Evolutionary conservation across 1,140 invertebrate species (phyloP).

Genomic region (Brachionus rotundiformis): DNA sequence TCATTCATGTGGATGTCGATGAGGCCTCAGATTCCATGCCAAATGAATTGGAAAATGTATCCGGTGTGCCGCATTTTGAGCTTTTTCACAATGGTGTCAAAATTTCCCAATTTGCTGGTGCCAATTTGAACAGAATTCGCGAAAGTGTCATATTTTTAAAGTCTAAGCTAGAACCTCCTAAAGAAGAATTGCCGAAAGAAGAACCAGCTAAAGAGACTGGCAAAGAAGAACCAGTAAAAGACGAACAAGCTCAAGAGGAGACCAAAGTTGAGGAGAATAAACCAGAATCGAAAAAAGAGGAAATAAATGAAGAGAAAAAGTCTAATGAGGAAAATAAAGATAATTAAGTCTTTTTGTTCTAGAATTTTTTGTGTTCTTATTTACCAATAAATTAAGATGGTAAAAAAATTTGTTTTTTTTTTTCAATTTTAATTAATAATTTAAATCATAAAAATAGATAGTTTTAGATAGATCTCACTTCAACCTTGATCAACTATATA

Average conservation of each 20-base stretch:
- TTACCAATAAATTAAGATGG: too few species aligned
- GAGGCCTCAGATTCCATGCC: not conserved
- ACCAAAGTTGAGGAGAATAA: not conserved
- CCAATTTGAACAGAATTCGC: constrained; percentile 28
- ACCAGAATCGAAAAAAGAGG: not conserved
- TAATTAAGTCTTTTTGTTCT: too few species aligned
- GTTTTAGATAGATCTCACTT: too few species aligned
- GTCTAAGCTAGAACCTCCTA: not conserved
- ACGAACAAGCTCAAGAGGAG: not conserved
- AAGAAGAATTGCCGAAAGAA: not conserved
- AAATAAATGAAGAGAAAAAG: not conserved
- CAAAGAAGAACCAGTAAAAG: not conserved
- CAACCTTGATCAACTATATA: too few species aligned
- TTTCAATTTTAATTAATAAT: too few species aligned
- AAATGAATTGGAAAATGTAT: constrained; percentile 30
- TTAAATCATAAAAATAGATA: too few species aligned
- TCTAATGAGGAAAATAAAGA: not conserved
- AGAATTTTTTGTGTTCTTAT: too few species aligned
- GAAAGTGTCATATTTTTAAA: constrained; percentile 2
- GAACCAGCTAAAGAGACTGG: not conserved
- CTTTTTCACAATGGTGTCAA: constrained; percentile 32
- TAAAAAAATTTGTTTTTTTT: too few species aligned
- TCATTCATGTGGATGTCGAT: constrained; percentile 40
- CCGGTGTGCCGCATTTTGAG: constrained; percentile 39
- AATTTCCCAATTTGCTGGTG: constrained; percentile 11